Evolutionary conservation across 2,113 vertebrate species (phyloP).

Genomic region (Marcusenius ussheri): DNA sequence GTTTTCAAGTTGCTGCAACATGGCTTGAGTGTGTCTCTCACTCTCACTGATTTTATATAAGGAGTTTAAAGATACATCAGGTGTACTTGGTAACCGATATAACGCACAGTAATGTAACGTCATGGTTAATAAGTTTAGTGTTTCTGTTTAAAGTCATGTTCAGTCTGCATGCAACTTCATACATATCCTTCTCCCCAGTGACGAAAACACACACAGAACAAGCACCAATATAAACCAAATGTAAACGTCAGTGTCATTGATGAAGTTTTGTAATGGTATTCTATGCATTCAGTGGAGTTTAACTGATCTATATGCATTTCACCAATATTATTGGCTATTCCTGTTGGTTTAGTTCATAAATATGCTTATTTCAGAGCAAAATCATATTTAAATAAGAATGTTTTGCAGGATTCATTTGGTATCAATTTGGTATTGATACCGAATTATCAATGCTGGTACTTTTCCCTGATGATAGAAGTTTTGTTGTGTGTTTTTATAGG

Average conservation of each 20-base stretch:
- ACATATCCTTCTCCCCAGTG: not conserved
- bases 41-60: not conserved
- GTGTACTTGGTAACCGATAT: not conserved
- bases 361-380: not conserved
- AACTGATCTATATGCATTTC: not conserved
- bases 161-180: not conserved
- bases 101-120: not conserved
- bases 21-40: not conserved
- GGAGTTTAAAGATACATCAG: not conserved
- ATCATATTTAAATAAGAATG: not conserved
- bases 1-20: not conserved
- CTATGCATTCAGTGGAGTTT: not conserved
- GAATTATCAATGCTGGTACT: not conserved
- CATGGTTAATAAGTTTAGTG: not conserved
- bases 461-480: not conserved
- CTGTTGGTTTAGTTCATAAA: not conserved
- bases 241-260: not conserved
- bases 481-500: not conserved
- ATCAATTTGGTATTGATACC: not conserved
- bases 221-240: not conserved
- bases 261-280: not conserved
- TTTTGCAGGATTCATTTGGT: not conserved
- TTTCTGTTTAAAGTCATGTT: not conserved
- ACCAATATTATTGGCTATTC: not conserved
- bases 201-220: not conserved